phyloP scores from a whole-genome alignment of 2,797 vertebrate genomes.

The Enteromius radiatus region DNA sequence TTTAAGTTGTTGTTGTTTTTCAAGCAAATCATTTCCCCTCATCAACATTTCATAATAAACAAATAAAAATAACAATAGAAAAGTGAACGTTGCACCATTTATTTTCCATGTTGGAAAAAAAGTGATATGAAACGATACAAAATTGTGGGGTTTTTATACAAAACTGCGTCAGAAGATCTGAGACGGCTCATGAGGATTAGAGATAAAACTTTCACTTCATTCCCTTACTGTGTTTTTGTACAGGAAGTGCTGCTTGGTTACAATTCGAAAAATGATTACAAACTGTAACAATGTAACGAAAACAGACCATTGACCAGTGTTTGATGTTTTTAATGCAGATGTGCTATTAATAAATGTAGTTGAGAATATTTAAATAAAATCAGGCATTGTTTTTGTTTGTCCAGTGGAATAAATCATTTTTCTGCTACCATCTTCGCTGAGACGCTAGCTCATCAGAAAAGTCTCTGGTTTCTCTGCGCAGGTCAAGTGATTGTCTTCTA shows the following conservation, averaged over 20 bases:
- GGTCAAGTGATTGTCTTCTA: slow-evolving; percentile 65
- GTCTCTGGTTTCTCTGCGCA: not conserved
- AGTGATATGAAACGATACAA: not conserved
- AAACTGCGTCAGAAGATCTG: not conserved
- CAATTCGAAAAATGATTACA: not conserved
- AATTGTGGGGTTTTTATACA: not conserved
- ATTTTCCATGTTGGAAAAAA: slow-evolving; percentile 22
- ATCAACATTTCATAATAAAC: not conserved
- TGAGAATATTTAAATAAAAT: not conserved
- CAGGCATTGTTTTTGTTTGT: not conserved
- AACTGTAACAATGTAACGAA: not conserved
- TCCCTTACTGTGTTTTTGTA: slow-evolving; percentile 12
- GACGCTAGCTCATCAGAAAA: not conserved
- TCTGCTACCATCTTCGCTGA: not conserved
- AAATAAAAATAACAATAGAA: not conserved
- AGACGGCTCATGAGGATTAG: not conserved
- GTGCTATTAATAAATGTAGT: not conserved
- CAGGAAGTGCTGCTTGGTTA: not conserved
- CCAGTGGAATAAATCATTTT: not conserved
- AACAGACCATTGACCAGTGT: not conserved
- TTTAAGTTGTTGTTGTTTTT: not conserved
- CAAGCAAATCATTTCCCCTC: slow-evolving; percentile 52
- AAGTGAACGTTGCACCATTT: not conserved
- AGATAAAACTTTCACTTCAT: not conserved
- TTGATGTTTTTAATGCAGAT: not conserved